Conservation (phyloP, 2,797 vertebrate species). For the Ctenochaetus hawaiiensis region DNA sequence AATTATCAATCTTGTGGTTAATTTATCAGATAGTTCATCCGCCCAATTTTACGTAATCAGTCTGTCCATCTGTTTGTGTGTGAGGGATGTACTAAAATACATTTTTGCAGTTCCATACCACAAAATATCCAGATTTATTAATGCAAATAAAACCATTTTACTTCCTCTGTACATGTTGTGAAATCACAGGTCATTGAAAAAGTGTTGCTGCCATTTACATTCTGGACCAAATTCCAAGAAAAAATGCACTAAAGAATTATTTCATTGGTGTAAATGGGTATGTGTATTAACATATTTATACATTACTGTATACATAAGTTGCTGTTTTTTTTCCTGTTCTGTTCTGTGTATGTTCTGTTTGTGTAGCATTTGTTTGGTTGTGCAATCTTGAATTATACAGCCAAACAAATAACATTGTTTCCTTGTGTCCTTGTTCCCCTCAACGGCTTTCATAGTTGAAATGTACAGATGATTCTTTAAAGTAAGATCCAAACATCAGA, state of each 20-base stretch:
- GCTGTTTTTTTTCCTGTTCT: too few species aligned
- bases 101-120: constrained; percentile 15
- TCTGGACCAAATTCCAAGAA: too few species aligned
- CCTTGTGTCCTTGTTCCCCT: too few species aligned
- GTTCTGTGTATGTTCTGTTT: too few species aligned
- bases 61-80: constrained; percentile 46
- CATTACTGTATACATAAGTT: too few species aligned
- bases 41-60: constrained; percentile 30
- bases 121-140: constrained; percentile 20
- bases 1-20: constrained; percentile 55
- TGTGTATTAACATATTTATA: too few species aligned
- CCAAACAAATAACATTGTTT: too few species aligned
- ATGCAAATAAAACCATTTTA: constrained; percentile 16
- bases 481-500: constrained; percentile 26
- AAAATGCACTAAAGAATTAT: too few species aligned
- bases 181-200: neutral
- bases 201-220: too few species aligned
- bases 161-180: constrained; percentile 8
- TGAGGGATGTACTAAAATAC: constrained; percentile 5
- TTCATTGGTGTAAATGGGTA: too few species aligned
- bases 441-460: neutral
- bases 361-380: too few species aligned
- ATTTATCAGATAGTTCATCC: constrained; percentile 53
- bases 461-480: constrained; percentile 5
- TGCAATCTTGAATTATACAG: too few species aligned